Percentiles rank a stretch among this genome's conserved stretches.
phyloP scores from a whole-genome alignment of 2,797 vertebrate species.

The Zenarchopterus dispar region DNA sequence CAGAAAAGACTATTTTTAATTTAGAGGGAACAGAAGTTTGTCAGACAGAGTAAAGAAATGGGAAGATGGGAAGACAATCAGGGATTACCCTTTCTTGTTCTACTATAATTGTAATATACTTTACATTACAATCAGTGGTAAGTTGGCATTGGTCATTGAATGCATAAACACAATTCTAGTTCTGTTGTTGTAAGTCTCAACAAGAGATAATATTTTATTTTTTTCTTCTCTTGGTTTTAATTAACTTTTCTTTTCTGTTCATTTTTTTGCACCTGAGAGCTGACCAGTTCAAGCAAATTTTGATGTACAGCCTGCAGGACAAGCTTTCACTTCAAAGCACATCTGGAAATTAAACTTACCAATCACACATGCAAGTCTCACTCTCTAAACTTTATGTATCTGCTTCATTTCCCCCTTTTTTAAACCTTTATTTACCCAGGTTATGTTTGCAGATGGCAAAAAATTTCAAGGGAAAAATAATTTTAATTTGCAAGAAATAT shows the following conservation, averaged over 20 bases:
- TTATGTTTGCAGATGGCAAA: neutral
- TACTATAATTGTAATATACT: no score
- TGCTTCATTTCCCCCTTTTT: neutral
- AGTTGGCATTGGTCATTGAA: no score
- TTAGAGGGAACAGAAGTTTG: neutral
- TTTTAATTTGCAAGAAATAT: neutral
- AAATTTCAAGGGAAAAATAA: neutral
- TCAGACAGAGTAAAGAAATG: neutral
- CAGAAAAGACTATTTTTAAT: neutral
- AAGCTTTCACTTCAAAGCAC: constrained; percentile 9
- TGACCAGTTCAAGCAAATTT: neutral
- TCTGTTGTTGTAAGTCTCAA: no score
- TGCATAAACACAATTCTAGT: no score
- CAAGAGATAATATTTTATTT: neutral
- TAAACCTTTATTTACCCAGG: constrained; percentile 20
- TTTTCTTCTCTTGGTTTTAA: neutral
- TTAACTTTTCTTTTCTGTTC: neutral
- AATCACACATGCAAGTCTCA: constrained; percentile 13
- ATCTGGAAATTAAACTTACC: constrained; percentile 23
- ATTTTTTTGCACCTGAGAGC: neutral
- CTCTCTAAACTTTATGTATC: constrained; percentile 25
- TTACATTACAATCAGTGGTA: no score
- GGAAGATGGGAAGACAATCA: no score
- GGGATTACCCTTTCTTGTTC: no score
- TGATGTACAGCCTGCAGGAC: constrained; percentile 11